A percentile compares a stretch with the other conserved stretches of the same genome.
Evolutionary conservation across 2,797 vertebrate genomes (phyloP).

Genomic region (Spondyliosoma cantharus): DNA sequence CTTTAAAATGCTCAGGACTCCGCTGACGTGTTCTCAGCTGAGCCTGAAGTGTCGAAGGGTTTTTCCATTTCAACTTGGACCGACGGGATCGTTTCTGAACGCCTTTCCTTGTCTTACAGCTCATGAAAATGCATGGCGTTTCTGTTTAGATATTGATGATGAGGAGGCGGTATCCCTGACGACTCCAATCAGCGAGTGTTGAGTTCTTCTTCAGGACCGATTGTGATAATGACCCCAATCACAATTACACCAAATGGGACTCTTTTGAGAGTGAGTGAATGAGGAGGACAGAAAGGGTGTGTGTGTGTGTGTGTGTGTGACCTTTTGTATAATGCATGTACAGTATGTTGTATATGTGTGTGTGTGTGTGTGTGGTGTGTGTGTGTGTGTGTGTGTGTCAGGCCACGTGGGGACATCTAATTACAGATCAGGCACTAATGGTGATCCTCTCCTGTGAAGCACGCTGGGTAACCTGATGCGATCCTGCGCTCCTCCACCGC

Average conservation of each 20-base stretch:
- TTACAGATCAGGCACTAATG: slow-evolving; percentile 79
- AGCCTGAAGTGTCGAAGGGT: slow-evolving; percentile 39
- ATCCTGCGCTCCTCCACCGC: slow-evolving; percentile 24
- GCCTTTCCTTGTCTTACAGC: slow-evolving; percentile 53
- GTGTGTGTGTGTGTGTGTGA: not conserved
- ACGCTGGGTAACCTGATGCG: slow-evolving; percentile 70
- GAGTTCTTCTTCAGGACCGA: slow-evolving; percentile 32
- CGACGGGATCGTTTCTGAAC: slow-evolving; percentile 17
- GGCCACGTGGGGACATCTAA: slow-evolving; percentile 61
- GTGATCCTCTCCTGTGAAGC: slow-evolving; percentile 63
- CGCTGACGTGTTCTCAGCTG: slow-evolving; percentile 31
- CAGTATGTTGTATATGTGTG: not conserved
- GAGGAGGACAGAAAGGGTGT: not conserved
- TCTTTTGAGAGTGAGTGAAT: slow-evolving; percentile 16
- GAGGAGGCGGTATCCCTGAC: slow-evolving; percentile 52
- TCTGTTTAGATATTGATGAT: slow-evolving; percentile 79
- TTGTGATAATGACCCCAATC: slow-evolving; percentile 59
- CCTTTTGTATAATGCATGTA: not conserved
- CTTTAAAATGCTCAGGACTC: not conserved
- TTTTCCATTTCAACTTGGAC: slow-evolving; percentile 52
- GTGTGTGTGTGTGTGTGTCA: slow-evolving; percentile 13
- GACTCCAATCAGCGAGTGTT: slow-evolving; percentile 38
- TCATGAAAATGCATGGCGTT: slow-evolving; percentile 73
- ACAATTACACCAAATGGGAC: slow-evolving; percentile 27
- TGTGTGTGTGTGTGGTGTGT: slow-evolving; percentile 15